Conservation (phyloP, 2,888 invertebrate genomes). For the Pilophorus perplexus region DNA sequence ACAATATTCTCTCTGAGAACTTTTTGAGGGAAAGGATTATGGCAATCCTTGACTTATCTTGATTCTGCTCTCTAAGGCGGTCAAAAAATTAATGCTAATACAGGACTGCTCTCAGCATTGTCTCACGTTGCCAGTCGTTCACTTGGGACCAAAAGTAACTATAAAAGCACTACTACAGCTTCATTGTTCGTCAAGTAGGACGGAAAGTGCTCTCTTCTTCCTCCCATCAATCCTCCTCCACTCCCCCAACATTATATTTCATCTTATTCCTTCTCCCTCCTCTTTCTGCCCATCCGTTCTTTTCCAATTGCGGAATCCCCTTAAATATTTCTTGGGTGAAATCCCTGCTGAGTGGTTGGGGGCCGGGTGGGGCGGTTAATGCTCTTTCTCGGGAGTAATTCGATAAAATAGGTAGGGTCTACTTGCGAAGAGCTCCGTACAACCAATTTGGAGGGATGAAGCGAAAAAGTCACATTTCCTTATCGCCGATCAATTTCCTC, state of each 20-base stretch:
- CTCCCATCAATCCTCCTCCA: slow-evolving; percentile 7
- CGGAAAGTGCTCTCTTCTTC: not conserved
- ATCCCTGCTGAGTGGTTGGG: not conserved
- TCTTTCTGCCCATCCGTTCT: not conserved
- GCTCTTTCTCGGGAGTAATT: slow-evolving; percentile 24
- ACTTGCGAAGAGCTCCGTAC: slow-evolving; percentile 8
- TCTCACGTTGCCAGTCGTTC: too few species aligned
- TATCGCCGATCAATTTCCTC: too few species aligned
- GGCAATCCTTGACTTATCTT: too few species aligned
- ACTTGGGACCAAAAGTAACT: too few species aligned
- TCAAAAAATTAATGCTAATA: too few species aligned
- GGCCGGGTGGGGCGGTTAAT: not conserved
- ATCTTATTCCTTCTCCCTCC: not conserved
- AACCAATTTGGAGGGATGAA: slow-evolving; percentile 23
- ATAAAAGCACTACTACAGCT: too few species aligned
- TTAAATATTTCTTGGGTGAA: slow-evolving; percentile 29
- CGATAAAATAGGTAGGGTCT: too few species aligned
- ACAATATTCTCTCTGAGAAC: too few species aligned
- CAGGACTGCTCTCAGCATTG: too few species aligned
- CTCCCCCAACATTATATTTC: slow-evolving; percentile 17
- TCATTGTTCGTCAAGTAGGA: slow-evolving; percentile 31
- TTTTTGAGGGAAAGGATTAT: too few species aligned
- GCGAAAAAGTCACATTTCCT: not conserved
- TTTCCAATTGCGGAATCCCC: slow-evolving; percentile 28
- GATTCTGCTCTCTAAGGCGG: too few species aligned